Evolutionary conservation across 2,113 vertebrate genomes (phyloP), one percentile per base, ranked within the genome.

Genomic region (Macaca mulatta): DNA sequence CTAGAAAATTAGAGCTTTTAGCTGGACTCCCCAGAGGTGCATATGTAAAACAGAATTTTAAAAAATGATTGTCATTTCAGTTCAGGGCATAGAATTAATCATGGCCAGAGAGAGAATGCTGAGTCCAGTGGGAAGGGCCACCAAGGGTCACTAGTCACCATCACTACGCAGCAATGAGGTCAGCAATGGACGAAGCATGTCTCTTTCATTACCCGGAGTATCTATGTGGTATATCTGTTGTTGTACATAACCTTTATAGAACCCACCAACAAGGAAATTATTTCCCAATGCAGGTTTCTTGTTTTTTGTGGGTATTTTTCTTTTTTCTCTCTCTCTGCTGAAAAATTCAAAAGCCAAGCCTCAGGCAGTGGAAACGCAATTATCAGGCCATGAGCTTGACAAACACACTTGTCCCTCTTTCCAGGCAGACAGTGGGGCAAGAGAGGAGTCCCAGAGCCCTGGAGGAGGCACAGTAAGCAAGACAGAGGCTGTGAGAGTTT

Each of bases 1-100:
- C 93, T 98, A 98, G 98, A 98, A 99, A 99, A 99, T 98, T 97
- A 98, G 98, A 96, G 95, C 97, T 98, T 98, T 98, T 97, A 98
- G 98, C 97, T 89, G 96, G 98, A 86, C 96, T 98, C 98, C 98
- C 98, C 2, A 0, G 98, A 98, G 98, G 95, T 97, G 97, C 95
- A 93, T 98, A 98, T 98, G 98, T 98, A 98, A 99, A 98, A 98
- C 92, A 98, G 98, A 98, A 98, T 98, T 98, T 50, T 14, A 0
- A 98, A 99, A 98, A 98, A 98, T 98, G 98, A 99, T 98, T 98
- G 97, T 97, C 98, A 97, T 92, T 98, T 98, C 98, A 96, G 97
- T 98, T 98, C 98, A 96, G 98, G 98, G 97, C 98, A 97, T 81
- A 97, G 96, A 98, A 98, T 98, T 98, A 98, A 98, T 98, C 98